phyloP scores from a whole-genome alignment of 1,140 invertebrate species.

The Trinorchestia longiramus region DNA sequence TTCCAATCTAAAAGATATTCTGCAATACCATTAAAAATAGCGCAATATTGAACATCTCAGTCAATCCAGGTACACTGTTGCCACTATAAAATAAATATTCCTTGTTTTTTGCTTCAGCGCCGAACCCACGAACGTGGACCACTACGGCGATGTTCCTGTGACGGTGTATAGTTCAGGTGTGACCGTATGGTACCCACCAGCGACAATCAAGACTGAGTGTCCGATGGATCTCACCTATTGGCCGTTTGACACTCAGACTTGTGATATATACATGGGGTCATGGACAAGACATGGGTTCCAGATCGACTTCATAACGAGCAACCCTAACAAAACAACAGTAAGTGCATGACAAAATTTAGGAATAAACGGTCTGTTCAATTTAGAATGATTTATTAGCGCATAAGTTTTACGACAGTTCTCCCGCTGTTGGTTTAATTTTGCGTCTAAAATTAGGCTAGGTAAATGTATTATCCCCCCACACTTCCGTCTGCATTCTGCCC shows the following conservation, averaged over 20 bases:
- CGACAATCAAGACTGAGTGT: constrained; percentile 42
- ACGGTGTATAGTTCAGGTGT: background rate
- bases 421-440: too few species aligned
- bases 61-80: background rate
- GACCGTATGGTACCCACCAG: constrained; percentile 52
- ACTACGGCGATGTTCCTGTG: background rate
- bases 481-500: too few species aligned
- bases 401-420: too few species aligned
- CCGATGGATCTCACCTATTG: constrained; percentile 58
- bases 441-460: too few species aligned
- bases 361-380: too few species aligned
- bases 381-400: too few species aligned
- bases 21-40: background rate
- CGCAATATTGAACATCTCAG: background rate
- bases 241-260: constrained; percentile 58
- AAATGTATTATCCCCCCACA: too few species aligned
- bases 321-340: constrained; percentile 24
- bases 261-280: constrained; percentile 56
- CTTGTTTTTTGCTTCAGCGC: background rate
- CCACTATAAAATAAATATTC: background rate
- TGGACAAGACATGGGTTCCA: constrained; percentile 55
- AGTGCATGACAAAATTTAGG: background rate
- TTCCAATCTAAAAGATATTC: background rate
- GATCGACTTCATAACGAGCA: background rate
- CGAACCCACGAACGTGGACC: constrained; percentile 11